Evolutionary conservation across 2,888 invertebrate species (phyloP).

Genomic region (Limenitis camilla): DNA sequence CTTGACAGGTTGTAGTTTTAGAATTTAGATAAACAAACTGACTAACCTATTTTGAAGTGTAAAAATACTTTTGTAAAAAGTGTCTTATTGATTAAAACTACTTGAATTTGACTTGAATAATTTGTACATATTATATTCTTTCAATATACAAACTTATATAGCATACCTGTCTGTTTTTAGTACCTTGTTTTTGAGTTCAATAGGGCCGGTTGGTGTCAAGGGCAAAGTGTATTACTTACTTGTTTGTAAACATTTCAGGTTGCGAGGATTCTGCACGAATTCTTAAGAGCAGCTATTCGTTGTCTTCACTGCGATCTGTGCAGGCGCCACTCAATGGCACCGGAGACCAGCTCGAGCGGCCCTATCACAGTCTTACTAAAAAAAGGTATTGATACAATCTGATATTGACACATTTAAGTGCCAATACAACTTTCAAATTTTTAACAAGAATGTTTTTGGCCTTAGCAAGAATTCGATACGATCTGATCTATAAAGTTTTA

Average conservation of each 20-base stretch:
- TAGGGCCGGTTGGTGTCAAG: background rate
- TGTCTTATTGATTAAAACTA: too few species aligned
- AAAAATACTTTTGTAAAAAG: too few species aligned
- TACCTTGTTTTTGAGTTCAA: too few species aligned
- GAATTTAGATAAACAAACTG: too few species aligned
- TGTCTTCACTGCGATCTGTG: conserved; percentile 83
- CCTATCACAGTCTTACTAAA: conserved; percentile 88
- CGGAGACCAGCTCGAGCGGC: conserved; percentile 77
- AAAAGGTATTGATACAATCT: conserved; percentile 68
- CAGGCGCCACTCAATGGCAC: conserved; percentile 70
- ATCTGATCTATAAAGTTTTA: too few species aligned
- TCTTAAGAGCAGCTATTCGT: conserved; percentile 85
- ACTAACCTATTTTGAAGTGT: too few species aligned
- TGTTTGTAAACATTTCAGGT: conserved; percentile 58
- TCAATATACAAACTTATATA: too few species aligned
- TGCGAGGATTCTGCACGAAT: conserved; percentile 76
- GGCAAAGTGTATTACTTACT: background rate
- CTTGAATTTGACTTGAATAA: too few species aligned
- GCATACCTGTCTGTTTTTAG: too few species aligned
- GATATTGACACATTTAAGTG: background rate
- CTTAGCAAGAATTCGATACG: background rate
- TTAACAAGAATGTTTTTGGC: background rate
- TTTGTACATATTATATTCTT: too few species aligned
- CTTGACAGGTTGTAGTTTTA: too few species aligned
- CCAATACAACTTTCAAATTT: background rate